phyloP scores from a whole-genome alignment of 2,113 vertebrate species.

The Mesocricetus auratus region DNA sequence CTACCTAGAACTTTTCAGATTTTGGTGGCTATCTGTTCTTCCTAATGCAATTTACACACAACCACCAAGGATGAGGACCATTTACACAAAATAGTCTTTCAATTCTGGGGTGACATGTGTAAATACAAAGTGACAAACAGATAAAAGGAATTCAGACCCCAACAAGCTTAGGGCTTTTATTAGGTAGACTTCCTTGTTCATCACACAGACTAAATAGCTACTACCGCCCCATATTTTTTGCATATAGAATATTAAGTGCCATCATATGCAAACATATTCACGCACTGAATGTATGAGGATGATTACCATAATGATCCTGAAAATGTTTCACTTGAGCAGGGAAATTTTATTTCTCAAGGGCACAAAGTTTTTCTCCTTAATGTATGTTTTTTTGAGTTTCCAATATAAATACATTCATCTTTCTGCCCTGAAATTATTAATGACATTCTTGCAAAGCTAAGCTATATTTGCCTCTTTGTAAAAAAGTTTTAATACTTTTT shows the following conservation, averaged over 20 bases:
- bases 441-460: slow-evolving; percentile 72
- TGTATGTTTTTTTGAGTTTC: slow-evolving; percentile 74
- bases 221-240: slow-evolving; percentile 37
- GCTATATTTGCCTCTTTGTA: slow-evolving; percentile 63
- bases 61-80: not conserved
- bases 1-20: slow-evolving; percentile 18
- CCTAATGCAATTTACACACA: slow-evolving; percentile 35
- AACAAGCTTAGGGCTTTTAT: slow-evolving; percentile 14
- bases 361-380: slow-evolving; percentile 50
- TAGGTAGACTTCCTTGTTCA: slow-evolving; percentile 62
- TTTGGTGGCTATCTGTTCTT: slow-evolving; percentile 60
- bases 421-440: slow-evolving; percentile 70
- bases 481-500: slow-evolving; percentile 77
- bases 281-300: slow-evolving; percentile 38
- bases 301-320: slow-evolving; percentile 72
- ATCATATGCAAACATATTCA: slow-evolving; percentile 65
- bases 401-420: slow-evolving; percentile 78
- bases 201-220: slow-evolving; percentile 32
- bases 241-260: slow-evolving; percentile 26
- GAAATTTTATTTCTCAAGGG: slow-evolving; percentile 76
- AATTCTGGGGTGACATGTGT: slow-evolving; percentile 45
- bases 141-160: slow-evolving; percentile 56
- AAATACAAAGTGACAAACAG: slow-evolving; percentile 59
- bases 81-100: slow-evolving; percentile 33
- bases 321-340: slow-evolving; percentile 68